Base-by-base conservation (phyloP, 2,888 invertebrate species). In the Cataglyphis rosenhaueri region DNA sequence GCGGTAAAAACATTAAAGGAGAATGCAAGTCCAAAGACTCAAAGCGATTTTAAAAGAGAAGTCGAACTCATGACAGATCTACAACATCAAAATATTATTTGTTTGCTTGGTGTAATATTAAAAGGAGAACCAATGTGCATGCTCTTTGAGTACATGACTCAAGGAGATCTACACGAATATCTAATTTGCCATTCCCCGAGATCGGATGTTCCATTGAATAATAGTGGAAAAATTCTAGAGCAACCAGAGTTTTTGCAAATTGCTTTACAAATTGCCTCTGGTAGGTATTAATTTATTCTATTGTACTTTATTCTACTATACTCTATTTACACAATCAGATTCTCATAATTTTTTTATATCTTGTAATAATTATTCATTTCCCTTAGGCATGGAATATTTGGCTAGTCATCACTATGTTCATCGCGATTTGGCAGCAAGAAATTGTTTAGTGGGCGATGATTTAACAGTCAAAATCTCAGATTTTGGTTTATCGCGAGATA, bases 61-160 rank as follows among this genome's bases (percentile, higher is more conserved):
- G 98, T 98, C 83, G 98, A 98, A 94, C 95, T 99, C 76, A 98
- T 99, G 96, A 98, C 98, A 0, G 98, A 99, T 94, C 95, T 99
- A 84, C 97, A 98, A 85, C 99, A 99, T 95, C 98, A 98, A 0
- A 99, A 99, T 94, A 98, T 99, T 91, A 98, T 99, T 62, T 98
- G 98, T 94, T 96, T 99, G 89, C 96, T 99, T 83, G 99, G 99
- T 0, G 98, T 99, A 10, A 97, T 98, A 82, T 96, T 98, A 84
- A 97, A 97, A 91, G 97, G 98, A 91, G 97, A 98, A 92, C 98
- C 99, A 0, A 96, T 98, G 94, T 98, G 98, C 93, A 99, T 99
- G 98, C 95, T 99, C 32, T 99, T 99, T 95, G 99, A 99, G 94
- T 99, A 98, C 93, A 99, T 99, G 99, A 97, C 98, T 0, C 97